Percentiles rank a stretch among this genome's conserved stretches.
Conservation (phyloP, 2,113 vertebrate genomes). For the Polypterus senegalus region DNA sequence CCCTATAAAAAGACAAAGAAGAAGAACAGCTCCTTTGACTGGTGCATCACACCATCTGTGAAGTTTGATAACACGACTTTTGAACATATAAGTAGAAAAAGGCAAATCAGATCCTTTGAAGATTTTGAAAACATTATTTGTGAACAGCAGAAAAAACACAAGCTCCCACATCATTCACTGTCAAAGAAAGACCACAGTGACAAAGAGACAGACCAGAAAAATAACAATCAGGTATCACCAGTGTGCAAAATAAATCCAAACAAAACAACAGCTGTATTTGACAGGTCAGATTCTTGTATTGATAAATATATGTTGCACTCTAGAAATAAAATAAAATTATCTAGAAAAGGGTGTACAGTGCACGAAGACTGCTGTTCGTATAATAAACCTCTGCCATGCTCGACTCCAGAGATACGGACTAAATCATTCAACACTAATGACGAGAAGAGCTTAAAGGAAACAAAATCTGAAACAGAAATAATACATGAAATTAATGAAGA, state of each 20-base stretch:
- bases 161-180: no score
- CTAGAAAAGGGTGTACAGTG: neutral
- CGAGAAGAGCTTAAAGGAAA: neutral
- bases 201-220: no score
- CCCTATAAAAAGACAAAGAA: no score
- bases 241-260: neutral
- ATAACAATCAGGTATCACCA: no score
- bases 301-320: neutral
- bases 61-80: no score
- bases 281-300: neutral
- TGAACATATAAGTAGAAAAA: no score
- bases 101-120: no score
- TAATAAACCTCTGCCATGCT: neutral
- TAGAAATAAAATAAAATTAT: neutral
- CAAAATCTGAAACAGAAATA: conserved; percentile 2
- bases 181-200: no score
- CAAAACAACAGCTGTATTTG: conserved; percentile 3
- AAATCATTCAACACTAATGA: neutral
- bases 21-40: no score
- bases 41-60: no score
- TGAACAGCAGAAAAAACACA: no score
- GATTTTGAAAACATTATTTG: no score
- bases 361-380: neutral
- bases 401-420: neutral
- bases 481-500: conserved; percentile 29